Evolutionary conservation across 30 jellyfish, hydroid and myxozoan species (phyloP), one percentile per base, ranked within the genome.

Genomic region (Rhopilema esculentum): DNA sequence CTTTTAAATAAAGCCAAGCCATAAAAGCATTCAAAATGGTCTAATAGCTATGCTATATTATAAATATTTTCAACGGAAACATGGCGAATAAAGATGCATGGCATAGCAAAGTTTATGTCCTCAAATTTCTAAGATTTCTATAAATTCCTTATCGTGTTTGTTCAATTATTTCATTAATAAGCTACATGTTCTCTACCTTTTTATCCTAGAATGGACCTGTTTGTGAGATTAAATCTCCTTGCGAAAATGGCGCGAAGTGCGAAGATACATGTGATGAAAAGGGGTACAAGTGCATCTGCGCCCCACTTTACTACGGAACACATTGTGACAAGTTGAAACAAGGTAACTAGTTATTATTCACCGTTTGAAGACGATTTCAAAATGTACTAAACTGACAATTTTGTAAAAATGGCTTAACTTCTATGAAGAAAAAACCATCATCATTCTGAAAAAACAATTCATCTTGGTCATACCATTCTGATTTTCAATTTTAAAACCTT

Each of bases 241-340:
- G 94, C 33, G 27, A 61, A 25, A 74, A 85, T 33, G 88, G 88
- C 27, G 90, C 82, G 8, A 40, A 17, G 31, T 85, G 94, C 67
- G 88, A 72, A 31, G 88, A 74, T 61, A 65, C 89, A 20, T 85
- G 94, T 68, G 48, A 0, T 19, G 49, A 66, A 7, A 20, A 25
- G 12, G 88, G 88, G 27, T 85, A 61, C 70, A 65, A 65, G n/a
- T 85, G 94, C 53, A 85, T 29, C 0, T 85, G 89, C 63, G 28
- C 66, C 26, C 83, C 53, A 57, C 66, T 85, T 52, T 85, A 75
- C 27, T 85, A 61, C 66, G 94, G 89, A 8, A 75, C 75, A 20
- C 22, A 73, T 21, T 85, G 94, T 49, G 78, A 85, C 21, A 74
- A 74, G 1, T 4, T 63, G 40, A 26, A 72, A 8, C 81, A 85